phyloP scores from a whole-genome alignment of 2,113 vertebrate genomes.

The Dissostichus mawsoni region DNA sequence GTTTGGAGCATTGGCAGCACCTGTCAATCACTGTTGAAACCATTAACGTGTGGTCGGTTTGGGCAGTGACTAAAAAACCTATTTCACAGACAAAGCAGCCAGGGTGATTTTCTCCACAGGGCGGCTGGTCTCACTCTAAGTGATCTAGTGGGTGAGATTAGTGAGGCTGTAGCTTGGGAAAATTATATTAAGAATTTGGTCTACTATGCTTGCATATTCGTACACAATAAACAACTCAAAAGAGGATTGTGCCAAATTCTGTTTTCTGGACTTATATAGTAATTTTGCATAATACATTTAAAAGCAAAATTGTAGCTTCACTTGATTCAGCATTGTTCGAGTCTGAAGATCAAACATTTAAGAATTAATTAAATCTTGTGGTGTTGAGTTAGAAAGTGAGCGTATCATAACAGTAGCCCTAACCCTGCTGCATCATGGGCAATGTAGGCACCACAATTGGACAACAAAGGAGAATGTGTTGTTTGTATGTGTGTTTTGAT shows the following conservation, averaged over 20 bases:
- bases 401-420: no score
- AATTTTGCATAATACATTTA: neutral
- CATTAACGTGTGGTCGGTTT: constrained; percentile 2
- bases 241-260: neutral
- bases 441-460: no score
- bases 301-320: no score
- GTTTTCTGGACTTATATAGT: neutral
- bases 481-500: no score
- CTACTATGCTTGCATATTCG: neutral
- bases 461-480: no score
- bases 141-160: constrained; percentile 18
- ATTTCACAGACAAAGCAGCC: constrained; percentile 50
- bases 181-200: neutral
- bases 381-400: no score
- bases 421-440: no score
- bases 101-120: constrained; percentile 32
- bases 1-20: constrained; percentile 20
- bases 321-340: no score
- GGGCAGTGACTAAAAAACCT: constrained; percentile 37
- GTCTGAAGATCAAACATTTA: no score
- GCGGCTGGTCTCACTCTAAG: constrained; percentile 5
- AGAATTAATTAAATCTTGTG: no score
- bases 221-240: neutral
- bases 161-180: neutral
- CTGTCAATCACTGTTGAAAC: neutral